A percentile compares a stretch with the other conserved stretches of the same genome.
These are phyloP conservation scores for Melolontha melolontha DNA, from an alignment of 2,888 invertebrate genomes.

Conservation along the genomic window DNA sequence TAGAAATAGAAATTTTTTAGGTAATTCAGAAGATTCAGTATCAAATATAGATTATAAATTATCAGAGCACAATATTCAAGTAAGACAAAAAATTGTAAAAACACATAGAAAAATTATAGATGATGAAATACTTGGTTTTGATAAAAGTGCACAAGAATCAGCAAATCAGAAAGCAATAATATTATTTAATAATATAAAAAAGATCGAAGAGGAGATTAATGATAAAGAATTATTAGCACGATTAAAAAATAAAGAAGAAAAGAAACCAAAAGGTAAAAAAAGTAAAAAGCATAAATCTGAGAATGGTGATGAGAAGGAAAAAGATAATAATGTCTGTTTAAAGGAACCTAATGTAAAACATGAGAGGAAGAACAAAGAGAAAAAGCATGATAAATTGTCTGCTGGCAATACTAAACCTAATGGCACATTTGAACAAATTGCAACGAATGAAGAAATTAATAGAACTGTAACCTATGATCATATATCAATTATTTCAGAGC, in stretches of 20 bases:
- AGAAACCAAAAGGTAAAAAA: constrained; percentile 8
- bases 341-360: constrained; percentile 14
- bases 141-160: constrained; percentile 21
- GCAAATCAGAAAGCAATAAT: constrained; percentile 22
- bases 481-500: constrained; percentile 26
- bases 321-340: neutral
- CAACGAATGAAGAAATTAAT: constrained; percentile 16
- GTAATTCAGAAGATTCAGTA: constrained; percentile 36
- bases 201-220: constrained; percentile 25
- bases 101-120: constrained; percentile 11
- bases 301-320: constrained; percentile 23
- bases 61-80: constrained; percentile 28
- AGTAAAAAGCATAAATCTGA: constrained; percentile 18
- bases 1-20: constrained; percentile 39
- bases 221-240: constrained; percentile 9
- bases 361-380: constrained; percentile 31
- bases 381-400: constrained; percentile 11
- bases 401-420: neutral
- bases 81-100: constrained; percentile 24
- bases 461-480: constrained; percentile 20
- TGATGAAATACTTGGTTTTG: constrained; percentile 32
- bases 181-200: constrained; percentile 23
- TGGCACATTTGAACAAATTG: constrained; percentile 6
- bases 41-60: constrained; percentile 34
- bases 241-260: constrained; percentile 22